Evolutionary conservation across 2,888 invertebrate species (phyloP), one percentile per base, ranked within the genome.

Genomic region (Stenurella melanura): DNA sequence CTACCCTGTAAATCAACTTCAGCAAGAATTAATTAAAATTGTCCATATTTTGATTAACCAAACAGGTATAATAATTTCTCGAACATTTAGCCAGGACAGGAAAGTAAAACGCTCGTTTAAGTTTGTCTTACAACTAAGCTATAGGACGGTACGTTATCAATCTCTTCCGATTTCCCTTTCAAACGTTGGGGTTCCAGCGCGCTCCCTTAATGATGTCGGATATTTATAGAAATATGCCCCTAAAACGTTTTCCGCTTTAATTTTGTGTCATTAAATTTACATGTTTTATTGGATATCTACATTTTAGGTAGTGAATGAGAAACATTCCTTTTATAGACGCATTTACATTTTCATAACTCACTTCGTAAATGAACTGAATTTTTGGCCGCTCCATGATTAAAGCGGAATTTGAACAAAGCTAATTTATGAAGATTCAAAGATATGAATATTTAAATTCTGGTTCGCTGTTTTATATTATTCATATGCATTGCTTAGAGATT

Each of bases 151-250:
- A 19, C 54, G 34, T 57, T 66, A 68, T 68, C 68, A 68, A 56
- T 68, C 68, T 17, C 21, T 26, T 56, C 56, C 11, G 15, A 57
- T 68, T 68, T 68, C 42, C 19, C 56, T 15, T 56, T 68, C 68
- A 17, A 57, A 10, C 42, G 26, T n/a, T 26, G 34, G 26, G 50
- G 54, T 15, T 42, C 34, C 68, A n/a, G 56, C 12, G 68, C 2
- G 30, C 34, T 57, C 54, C 56, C 68, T 26, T 68, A 68, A 68
- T 68, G 50, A 68, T 54, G 68, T 68, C 42, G 12, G 11, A 56
- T 68, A 68, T 68, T 54, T 68, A 68, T 57, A 68, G 56, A 68
- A 21, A 42, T n/a, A 17, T 18, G 12, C 26, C 68, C 56, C 26
- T 26, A 50, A 26, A 56, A 56, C 30, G 26, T 30, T 54, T 57